Evolutionary conservation across 2,797 vertebrate genomes (phyloP), one percentile per base, ranked within the genome.

Genomic region (Silurus aristotelis): DNA sequence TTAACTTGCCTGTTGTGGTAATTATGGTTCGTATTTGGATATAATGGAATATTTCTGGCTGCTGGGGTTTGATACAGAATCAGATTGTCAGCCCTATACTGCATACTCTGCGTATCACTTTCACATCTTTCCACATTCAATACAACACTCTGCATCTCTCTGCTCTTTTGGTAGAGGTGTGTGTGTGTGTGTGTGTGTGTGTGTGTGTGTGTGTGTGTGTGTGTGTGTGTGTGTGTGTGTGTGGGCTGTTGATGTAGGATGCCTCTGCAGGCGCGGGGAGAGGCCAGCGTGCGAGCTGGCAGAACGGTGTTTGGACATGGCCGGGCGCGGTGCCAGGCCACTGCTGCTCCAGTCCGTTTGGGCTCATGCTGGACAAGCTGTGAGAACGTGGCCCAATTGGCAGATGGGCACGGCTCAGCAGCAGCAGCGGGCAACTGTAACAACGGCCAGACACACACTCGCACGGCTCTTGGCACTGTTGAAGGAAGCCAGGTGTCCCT

Each of bases 361-460:
- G 83, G 88, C 92, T 93, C 91, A 91, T 73, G 90, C 91, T 86
- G 92, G 93, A 95, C 93, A 93, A 94, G 93, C 85, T 92, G 90
- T 85, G 89, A 90, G 93, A 94, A 93, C 93, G 90, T 88, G 56
- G 90, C 93, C 83, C 89, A 91, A 88, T 88, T 75, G 94, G 93
- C 95, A 95, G 95, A 94, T 95, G 95, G 95, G 93, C 92, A 88
- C 89, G 87, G 86, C 80, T 92, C 90, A 83, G 91, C 91, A 92
- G 93, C 94, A 94, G 89, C 84, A 89, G 90, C 88, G 85, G 93
- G 92, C 93, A 92, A 83, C 94, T 94, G 94, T 93, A 92, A 92
- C 92, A 91, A 92, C 93, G 90, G 93, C 87, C 89, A 91, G 89
- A 88, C 89, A 89, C 90, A 79, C 81, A 89, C 75, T 77, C 85